phyloP scores from a whole-genome alignment of 2,113 vertebrate species.

The Erpornis zantholeuca region DNA sequence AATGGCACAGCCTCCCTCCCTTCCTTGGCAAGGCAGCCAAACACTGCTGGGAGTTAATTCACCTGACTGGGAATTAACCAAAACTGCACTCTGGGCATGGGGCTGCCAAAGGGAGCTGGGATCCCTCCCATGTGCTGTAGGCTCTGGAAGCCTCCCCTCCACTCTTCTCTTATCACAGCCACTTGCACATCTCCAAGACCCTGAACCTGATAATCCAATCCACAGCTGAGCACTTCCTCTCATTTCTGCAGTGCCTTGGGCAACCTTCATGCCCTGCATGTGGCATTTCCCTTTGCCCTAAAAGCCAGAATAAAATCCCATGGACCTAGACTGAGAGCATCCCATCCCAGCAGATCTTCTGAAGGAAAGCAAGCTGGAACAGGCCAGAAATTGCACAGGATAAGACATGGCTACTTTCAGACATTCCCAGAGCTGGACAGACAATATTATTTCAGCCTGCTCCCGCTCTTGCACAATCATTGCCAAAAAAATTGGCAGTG shows the following conservation, averaged over 20 bases:
- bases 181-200: background rate
- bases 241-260: background rate
- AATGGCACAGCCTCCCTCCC: accelerated
- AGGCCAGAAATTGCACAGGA: background rate
- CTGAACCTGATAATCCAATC: background rate
- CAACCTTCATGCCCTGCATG: accelerated
- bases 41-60: too few relatives aligned
- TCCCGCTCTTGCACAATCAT: background rate
- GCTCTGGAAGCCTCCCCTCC: background rate
- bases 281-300: background rate
- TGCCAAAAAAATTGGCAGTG: background rate
- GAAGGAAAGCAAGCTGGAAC: background rate
- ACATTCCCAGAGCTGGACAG: background rate
- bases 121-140: accelerated
- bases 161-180: background rate
- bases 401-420: background rate
- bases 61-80: too few relatives aligned
- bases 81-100: background rate
- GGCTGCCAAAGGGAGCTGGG: background rate
- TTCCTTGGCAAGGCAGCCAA: background rate
- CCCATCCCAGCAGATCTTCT: background rate
- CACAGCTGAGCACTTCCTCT: background rate
- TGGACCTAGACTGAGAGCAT: background rate
- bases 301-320: background rate
- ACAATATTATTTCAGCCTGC: background rate